Base-by-base conservation (phyloP, 2,113 vertebrate genomes). In the Rana temporaria region DNA sequence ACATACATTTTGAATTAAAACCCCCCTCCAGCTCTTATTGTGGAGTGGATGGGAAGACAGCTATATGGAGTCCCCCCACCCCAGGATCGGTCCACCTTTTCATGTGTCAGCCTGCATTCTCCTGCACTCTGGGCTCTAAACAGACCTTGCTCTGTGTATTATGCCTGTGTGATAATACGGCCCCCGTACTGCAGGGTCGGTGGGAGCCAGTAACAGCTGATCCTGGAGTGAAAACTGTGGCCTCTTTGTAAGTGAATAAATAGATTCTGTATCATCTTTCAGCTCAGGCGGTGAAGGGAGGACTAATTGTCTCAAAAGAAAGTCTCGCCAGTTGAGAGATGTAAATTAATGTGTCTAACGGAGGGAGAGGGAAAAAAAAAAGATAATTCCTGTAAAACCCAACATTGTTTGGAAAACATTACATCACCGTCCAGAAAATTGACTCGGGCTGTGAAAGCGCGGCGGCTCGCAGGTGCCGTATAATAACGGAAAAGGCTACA, bases 251-350 rank as follows among this genome's bases (percentile, higher is more conserved):
- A 69, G 65, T 8, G 64, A 69, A 79, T 79, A 68, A 69, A 79
- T 52, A 67, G 52, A 20, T 53, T 32, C 77, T 57, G 24, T 70
- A 80, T 80, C 55, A 69, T 62, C 78, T 80, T 60, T 80, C 78
- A 56, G 26, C 56, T 14, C 26, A 17, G 30, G 32, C 9, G 30
- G 24, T 18, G 26, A 69, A 34, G 65, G 67, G 5, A 26, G 78
- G 78, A 48, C 55, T 80, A 80, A 80, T 80, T 80, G 78, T 80
- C 56, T 71, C 57, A 69, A 63, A 79, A 79, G 78, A 70, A 68
- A 42, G 78, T 70, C 78, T 70, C 34, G 77, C 53, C 67, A 30
- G 78, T 62, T 48, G 66, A 70, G 38, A 57, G 56, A 79, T 69
- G 64, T 57, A 80, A 80, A 80, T 70, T 24, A 71, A 80, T 71